phyloP scores from a whole-genome alignment of 2,797 vertebrate genomes.

The Aselliscus stoliczkanus region DNA sequence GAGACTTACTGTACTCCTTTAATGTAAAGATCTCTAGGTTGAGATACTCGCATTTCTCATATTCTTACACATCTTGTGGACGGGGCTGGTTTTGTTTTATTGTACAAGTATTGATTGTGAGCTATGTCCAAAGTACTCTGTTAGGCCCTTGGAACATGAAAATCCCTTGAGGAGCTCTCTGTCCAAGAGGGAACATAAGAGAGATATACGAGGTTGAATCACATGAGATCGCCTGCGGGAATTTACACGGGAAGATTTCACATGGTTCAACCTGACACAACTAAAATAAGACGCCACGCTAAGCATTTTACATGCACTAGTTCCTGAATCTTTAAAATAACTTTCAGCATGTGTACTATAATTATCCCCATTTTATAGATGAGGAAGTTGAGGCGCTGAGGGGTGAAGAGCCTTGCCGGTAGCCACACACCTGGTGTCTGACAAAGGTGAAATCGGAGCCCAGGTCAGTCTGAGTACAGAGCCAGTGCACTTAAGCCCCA shows the following conservation, averaged over 20 bases:
- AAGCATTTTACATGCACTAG: neutral
- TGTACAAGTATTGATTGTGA: neutral
- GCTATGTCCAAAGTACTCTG: neutral
- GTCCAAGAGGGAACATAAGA: neutral
- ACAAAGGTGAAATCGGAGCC: conserved; percentile 9
- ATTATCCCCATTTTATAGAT: conserved; percentile 16
- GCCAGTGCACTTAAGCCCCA: neutral
- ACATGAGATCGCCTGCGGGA: neutral
- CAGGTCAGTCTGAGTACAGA: neutral
- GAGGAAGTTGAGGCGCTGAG: conserved; percentile 33
- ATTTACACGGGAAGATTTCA: neutral
- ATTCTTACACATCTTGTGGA: neutral
- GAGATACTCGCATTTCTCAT: neutral
- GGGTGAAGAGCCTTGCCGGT: neutral
- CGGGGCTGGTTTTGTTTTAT: neutral
- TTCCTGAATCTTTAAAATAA: conserved; percentile 56
- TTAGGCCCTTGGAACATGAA: neutral
- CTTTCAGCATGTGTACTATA: neutral
- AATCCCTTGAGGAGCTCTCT: neutral
- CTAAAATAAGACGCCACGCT: neutral
- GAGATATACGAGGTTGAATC: neutral
- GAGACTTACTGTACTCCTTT: neutral
- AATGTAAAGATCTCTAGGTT: neutral
- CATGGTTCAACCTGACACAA: neutral
- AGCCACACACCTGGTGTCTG: neutral